Base-by-base conservation (phyloP, 1,140 invertebrate species). In the Bombus haemorrhoidalis region DNA sequence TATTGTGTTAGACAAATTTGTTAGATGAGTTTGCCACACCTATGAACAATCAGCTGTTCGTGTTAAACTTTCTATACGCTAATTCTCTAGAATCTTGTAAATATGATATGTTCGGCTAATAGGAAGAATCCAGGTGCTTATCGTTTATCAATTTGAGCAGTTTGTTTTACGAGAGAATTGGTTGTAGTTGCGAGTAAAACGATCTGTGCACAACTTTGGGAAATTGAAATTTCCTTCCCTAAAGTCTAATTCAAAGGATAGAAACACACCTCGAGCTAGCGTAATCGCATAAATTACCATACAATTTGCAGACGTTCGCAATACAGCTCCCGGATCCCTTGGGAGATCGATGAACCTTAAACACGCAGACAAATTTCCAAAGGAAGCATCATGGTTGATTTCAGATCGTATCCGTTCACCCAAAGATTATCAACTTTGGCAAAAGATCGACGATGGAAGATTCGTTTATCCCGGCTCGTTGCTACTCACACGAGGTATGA, bases 381-480 rank as follows among this genome's bases (percentile, higher is more conserved):
- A 72, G 62, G 86, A 87, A 5, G 34, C 12, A 4, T 32, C 66
- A 15, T 89, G 89, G 89, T 43, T 87, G 43, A 78, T 89, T 32
- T 22, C 77, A 5, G 75, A 89, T 57, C 84, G 59, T 28, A 28
- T 53, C 18, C 76, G 68, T 37, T 69, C 59, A 25, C 39, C 64
- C n/a, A 90, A 84, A 37, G 88, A 90, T 6, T 73, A 73, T 32
- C 88, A 68, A 22, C 68, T 85, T 0, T 53, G 47, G 64, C 89
- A 84, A 53, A 90, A 82, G 57, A 80, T 85, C 69, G 79, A 90
- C 57, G 81, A 89, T 2, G 41, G 22, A 22, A 71, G 82, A 71
- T 28, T 43, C 13, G 39, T 82, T 9, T 89, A 78, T 32, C 59
- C 87, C 25, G n/a, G 39, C 37, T 37, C 74, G 1, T 34, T 76